A percentile compares a stretch with the other conserved stretches of the same genome.
These are phyloP conservation scores for Antrozous pallidus DNA, from an alignment of 2,797 vertebrate species.

Conservation along the genomic window DNA sequence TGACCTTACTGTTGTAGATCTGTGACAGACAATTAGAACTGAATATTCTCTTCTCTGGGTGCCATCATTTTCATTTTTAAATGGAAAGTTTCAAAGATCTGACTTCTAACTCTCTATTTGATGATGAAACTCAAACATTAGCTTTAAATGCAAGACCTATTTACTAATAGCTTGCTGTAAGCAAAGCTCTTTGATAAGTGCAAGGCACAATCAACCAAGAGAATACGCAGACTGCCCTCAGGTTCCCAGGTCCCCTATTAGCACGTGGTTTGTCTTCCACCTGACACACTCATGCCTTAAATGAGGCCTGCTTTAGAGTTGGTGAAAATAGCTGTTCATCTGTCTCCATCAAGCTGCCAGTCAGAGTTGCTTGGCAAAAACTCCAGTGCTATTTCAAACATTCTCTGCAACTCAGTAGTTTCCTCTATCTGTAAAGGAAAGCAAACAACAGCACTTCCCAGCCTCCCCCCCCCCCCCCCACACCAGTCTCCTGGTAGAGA, in stretches of 20 bases:
- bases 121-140: neutral
- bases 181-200: neutral
- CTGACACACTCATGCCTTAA: neutral
- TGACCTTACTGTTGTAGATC: neutral
- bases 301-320: neutral
- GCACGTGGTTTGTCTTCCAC: neutral
- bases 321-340: neutral
- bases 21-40: neutral
- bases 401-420: neutral
- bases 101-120: neutral
- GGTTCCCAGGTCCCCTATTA: neutral
- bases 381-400: slow-evolving; percentile 5
- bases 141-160: neutral
- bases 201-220: neutral
- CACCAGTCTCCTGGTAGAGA: neutral
- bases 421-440: slow-evolving; percentile 41
- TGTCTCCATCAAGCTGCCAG: slow-evolving; percentile 13
- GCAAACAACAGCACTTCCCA: neutral
- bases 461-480: no score
- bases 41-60: neutral
- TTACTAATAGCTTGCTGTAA: neutral
- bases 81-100: neutral
- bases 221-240: neutral
- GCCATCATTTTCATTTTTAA: neutral
- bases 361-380: slow-evolving; percentile 24